Evolutionary conservation across 1,140 invertebrate species (phyloP).

Genomic region (Neocloeon triangulifer): DNA sequence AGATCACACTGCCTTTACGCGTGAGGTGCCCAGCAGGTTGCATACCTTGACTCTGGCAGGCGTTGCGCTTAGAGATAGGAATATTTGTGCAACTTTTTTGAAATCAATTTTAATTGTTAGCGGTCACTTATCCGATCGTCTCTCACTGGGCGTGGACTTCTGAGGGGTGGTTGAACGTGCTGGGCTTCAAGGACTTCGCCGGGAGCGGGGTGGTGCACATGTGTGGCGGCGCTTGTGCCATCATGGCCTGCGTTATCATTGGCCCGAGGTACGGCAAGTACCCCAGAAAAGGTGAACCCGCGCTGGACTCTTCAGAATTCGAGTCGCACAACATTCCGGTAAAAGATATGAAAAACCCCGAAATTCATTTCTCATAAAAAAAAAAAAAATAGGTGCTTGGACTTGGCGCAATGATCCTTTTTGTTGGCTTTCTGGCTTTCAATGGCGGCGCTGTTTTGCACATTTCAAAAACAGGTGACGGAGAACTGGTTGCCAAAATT

Average conservation of each 20-base stretch:
- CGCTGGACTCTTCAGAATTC: constrained; percentile 7
- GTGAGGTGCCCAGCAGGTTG: too few relatives aligned
- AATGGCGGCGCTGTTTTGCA: constrained; percentile 28
- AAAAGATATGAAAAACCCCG: too few relatives aligned
- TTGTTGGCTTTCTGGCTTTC: constrained; percentile 34
- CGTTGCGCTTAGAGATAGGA: too few relatives aligned
- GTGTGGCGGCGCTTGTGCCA: constrained; percentile 25
- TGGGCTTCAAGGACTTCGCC: constrained; percentile 17
- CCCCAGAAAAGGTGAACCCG: constrained; percentile 8
- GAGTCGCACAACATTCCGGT: too few relatives aligned
- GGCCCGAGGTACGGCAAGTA: constrained; percentile 24
- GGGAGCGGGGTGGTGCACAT: constrained; percentile 25
- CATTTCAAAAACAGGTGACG: constrained; percentile 27
- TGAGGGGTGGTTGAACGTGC: constrained; percentile 18
- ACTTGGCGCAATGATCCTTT: constrained; percentile 28
- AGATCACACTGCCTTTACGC: too few relatives aligned
- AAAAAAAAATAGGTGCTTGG: constrained; percentile 25
- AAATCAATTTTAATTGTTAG: constrained; percentile 16
- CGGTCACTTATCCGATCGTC: constrained; percentile 28
- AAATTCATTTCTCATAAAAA: not conserved
- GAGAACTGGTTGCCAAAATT: constrained; percentile 17
- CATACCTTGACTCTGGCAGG: too few relatives aligned
- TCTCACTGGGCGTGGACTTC: constrained; percentile 29
- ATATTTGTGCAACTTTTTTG: too few relatives aligned
- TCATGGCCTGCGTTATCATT: constrained; percentile 23